A percentile compares a stretch with the other conserved stretches of the same genome.
Conservation (phyloP, 2,113 vertebrate genomes). For the Plotosus lineatus region DNA sequence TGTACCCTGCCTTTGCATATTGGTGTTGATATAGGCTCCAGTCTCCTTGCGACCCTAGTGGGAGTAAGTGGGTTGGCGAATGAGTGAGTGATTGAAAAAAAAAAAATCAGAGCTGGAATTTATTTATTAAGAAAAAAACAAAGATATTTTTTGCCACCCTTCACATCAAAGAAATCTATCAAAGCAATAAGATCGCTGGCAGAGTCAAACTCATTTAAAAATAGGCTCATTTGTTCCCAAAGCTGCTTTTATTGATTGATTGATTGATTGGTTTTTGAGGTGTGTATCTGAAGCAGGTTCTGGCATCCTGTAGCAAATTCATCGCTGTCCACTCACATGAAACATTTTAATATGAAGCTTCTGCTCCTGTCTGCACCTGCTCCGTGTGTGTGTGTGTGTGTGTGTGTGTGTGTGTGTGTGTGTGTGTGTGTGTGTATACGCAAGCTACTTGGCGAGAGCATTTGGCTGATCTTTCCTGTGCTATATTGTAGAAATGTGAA, state of each 20-base stretch:
- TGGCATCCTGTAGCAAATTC: background rate
- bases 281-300: background rate
- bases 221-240: background rate
- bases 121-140: too few relatives aligned
- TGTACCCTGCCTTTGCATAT: too few relatives aligned
- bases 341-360: slow-evolving; percentile 26
- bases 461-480: background rate
- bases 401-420: slow-evolving; percentile 11
- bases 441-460: background rate
- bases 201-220: background rate
- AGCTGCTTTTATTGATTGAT: background rate
- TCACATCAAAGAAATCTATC: too few relatives aligned
- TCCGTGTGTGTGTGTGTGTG: slow-evolving; percentile 5
- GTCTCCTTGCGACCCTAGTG: too few relatives aligned
- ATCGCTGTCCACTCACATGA: slow-evolving; percentile 26
- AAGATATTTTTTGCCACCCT: too few relatives aligned
- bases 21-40: too few relatives aligned
- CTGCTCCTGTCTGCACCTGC: slow-evolving; percentile 19
- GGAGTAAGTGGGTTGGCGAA: too few relatives aligned
- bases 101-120: too few relatives aligned
- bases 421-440: too few relatives aligned
- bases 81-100: too few relatives aligned
- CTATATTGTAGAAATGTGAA: slow-evolving; percentile 27
- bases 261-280: too few relatives aligned
- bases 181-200: too few relatives aligned